Evolutionary conservation across 2,888 invertebrate species (phyloP).

Genomic region (Belgica antarctica): DNA sequence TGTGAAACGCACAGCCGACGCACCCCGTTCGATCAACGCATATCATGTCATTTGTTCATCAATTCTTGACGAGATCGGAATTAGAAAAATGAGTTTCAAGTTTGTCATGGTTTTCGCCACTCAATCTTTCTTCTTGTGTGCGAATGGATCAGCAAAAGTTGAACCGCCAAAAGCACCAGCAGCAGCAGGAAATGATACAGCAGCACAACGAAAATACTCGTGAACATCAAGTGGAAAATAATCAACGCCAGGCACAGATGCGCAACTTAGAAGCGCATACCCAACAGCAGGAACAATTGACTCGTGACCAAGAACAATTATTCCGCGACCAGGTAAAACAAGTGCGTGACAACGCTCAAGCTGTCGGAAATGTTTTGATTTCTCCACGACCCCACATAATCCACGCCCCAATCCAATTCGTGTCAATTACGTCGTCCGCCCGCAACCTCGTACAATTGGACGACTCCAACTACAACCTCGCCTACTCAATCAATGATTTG

Average conservation of each 20-base stretch:
- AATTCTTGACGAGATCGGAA: background rate
- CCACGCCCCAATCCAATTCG: background rate
- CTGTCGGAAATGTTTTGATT: background rate
- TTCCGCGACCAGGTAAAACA: conserved; percentile 3
- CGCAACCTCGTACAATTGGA: conserved; percentile 3
- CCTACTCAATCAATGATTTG: conserved; percentile 36
- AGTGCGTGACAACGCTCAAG: conserved; percentile 24
- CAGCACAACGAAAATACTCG: conserved; percentile 21
- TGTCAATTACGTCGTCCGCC: background rate
- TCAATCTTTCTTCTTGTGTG: background rate
- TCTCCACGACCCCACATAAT: background rate
- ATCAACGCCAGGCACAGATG: background rate
- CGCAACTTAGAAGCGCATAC: background rate
- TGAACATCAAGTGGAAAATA: conserved; percentile 24
- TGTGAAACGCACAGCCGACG: no score
- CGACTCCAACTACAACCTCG: conserved; percentile 39
- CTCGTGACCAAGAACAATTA: conserved; percentile 21
- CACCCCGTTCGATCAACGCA: no score
- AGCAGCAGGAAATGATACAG: conserved; percentile 23
- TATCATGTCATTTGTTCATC: background rate
- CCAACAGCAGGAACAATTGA: background rate
- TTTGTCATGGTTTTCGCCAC: background rate
- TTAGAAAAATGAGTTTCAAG: conserved; percentile 27
- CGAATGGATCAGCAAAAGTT: conserved; percentile 51
- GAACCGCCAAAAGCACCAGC: conserved; percentile 34